phyloP scores from a whole-genome alignment of 2,797 vertebrate species.

The Enoplosus armatus region DNA sequence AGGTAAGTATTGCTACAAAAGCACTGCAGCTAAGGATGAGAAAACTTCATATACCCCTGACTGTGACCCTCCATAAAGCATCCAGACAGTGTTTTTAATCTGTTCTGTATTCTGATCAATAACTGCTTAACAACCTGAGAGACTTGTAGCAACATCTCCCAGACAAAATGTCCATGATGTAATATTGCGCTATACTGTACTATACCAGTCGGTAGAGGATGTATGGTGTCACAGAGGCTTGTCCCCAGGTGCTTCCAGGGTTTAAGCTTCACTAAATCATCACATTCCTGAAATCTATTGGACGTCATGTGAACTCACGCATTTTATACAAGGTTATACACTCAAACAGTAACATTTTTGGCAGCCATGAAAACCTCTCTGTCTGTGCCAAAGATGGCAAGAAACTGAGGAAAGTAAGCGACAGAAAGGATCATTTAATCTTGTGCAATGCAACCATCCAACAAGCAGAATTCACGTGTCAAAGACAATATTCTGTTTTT shows the following conservation, averaged over 20 bases:
- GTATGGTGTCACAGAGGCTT: not conserved
- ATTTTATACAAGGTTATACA: not conserved
- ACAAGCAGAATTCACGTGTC: slow-evolving; percentile 19
- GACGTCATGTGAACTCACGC: not conserved
- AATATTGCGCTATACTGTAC: not conserved
- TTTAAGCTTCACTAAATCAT: slow-evolving; percentile 6
- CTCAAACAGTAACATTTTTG: slow-evolving; percentile 5
- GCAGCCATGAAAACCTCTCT: slow-evolving; percentile 3
- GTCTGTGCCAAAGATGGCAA: slow-evolving; percentile 18
- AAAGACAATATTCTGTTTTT: slow-evolving; percentile 28
- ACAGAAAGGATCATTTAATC: slow-evolving; percentile 5
- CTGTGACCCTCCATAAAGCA: slow-evolving; percentile 32
- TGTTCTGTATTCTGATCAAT: slow-evolving; percentile 46
- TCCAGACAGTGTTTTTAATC: slow-evolving; percentile 38
- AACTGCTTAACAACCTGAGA: slow-evolving; percentile 40
- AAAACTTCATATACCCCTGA: slow-evolving; percentile 17
- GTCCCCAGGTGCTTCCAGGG: not conserved
- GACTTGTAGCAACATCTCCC: slow-evolving; percentile 1
- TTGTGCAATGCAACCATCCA: slow-evolving; percentile 11
- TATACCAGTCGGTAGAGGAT: not conserved
- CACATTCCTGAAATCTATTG: not conserved
- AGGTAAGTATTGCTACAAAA: slow-evolving; percentile 54
- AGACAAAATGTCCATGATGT: slow-evolving; percentile 13
- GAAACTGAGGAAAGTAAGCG: not conserved
- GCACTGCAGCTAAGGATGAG: slow-evolving; percentile 19